These are phyloP conservation scores for Tapera naevia DNA, from an alignment of 2,797 vertebrate species.

Conservation along the genomic window DNA sequence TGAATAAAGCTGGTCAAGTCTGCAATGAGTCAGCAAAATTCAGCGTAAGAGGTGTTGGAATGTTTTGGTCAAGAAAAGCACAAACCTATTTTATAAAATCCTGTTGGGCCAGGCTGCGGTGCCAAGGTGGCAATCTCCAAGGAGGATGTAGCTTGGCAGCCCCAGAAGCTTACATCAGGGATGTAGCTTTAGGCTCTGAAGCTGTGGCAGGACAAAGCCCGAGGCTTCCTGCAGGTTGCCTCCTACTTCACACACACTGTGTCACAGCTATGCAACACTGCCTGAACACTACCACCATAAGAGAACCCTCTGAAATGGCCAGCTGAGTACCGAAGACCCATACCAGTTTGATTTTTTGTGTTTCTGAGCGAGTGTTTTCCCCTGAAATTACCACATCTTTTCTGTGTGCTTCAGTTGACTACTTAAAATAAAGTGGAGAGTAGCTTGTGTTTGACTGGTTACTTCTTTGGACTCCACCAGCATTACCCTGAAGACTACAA, in stretches of 20 bases:
- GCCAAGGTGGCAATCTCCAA: neutral
- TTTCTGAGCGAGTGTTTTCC: neutral
- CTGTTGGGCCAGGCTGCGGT: rapidly evolving
- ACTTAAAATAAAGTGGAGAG: neutral
- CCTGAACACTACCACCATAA: neutral
- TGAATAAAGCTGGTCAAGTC: neutral
- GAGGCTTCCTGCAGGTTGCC: neutral
- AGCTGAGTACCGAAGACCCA: no score
- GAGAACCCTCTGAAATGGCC: neutral
- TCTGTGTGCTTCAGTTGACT: neutral
- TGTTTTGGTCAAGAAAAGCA: rapidly evolving
- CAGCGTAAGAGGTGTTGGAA: neutral
- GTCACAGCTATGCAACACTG: rapidly evolving
- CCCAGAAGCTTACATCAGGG: neutral
- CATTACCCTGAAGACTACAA: neutral
- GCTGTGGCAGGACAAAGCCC: neutral
- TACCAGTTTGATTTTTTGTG: neutral
- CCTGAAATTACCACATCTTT: neutral
- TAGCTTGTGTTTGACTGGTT: neutral
- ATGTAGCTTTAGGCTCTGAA: neutral
- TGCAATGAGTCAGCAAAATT: neutral
- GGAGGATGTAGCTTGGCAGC: rapidly evolving
- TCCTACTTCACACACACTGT: neutral
- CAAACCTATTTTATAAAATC: neutral
- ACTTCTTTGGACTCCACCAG: neutral